Evolutionary conservation across 2,888 invertebrate genomes (phyloP).

Genomic region (Sipha maydis): DNA sequence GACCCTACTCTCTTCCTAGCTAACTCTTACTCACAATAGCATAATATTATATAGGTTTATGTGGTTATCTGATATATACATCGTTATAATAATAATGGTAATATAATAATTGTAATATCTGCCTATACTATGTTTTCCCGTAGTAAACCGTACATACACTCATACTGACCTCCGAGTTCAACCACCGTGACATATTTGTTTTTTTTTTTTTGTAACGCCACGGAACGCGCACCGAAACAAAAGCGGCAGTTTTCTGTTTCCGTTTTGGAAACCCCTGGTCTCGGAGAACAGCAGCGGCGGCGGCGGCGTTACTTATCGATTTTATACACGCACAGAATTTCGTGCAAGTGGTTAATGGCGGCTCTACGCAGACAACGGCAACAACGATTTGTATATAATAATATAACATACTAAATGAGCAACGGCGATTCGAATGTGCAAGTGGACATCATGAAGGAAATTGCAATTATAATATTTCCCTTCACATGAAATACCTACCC

Average conservation of each 20-base stretch:
- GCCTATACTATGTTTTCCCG: neutral
- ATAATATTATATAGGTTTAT: neutral
- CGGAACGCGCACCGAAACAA: conserved; percentile 3
- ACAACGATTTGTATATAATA: conserved; percentile 15
- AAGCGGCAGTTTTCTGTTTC: conserved; percentile 24
- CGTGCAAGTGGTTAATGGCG: conserved; percentile 54
- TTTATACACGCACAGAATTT: conserved; percentile 60
- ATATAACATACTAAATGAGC: conserved; percentile 10
- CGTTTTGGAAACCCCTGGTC: conserved; percentile 58
- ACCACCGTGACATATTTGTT: conserved; percentile 45
- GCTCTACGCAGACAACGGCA: neutral
- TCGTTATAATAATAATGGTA: neutral
- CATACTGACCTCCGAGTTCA: conserved; percentile 39
- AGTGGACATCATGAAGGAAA: neutral
- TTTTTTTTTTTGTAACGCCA: neutral
- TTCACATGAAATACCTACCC: neutral
- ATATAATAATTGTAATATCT: conserved; percentile 3
- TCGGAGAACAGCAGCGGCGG: conserved; percentile 37
- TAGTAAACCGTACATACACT: neutral
- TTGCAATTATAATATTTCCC: conserved; percentile 17
- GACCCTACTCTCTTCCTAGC: conserved; percentile 30
- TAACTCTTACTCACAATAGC: neutral
- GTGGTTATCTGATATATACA: neutral
- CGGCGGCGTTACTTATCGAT: conserved; percentile 61
- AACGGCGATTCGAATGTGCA: neutral